Conservation (phyloP, 2,113 vertebrate genomes). For the Tychaedon coryphoeus region DNA sequence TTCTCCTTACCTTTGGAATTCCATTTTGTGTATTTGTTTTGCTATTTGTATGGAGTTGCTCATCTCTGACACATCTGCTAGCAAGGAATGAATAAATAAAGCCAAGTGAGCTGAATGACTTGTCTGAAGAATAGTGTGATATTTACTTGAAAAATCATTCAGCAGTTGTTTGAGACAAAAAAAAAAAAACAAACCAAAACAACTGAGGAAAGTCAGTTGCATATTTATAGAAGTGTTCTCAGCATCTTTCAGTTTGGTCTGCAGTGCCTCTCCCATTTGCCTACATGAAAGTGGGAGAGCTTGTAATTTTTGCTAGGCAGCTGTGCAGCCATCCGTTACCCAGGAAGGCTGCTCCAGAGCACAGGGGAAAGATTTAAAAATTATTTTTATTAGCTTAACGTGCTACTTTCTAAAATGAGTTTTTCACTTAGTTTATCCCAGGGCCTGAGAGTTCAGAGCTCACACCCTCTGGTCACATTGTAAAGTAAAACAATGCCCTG, state of each 20-base stretch:
- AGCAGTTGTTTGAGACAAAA: not conserved
- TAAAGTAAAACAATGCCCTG: not conserved
- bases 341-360: not conserved
- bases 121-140: conserved; percentile 31
- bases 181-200: not conserved
- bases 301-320: not conserved
- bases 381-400: not conserved
- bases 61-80: not conserved
- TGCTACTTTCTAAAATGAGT: not conserved
- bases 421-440: not conserved
- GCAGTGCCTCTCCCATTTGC: not conserved
- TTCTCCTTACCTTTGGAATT: not conserved
- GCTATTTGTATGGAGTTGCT: not conserved
- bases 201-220: not conserved
- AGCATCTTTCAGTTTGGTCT: not conserved
- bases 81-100: not conserved
- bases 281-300: not conserved
- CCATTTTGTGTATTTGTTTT: not conserved
- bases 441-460: not conserved
- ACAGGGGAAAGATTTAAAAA: not conserved
- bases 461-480: not conserved
- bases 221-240: not conserved
- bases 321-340: not conserved
- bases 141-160: conserved; percentile 19
- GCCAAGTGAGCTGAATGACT: conserved; percentile 21